Percentiles rank a stretch among this genome's conserved stretches.
Conservation (phyloP, 2,113 vertebrate species). For the Corythornis madagascariensis region DNA sequence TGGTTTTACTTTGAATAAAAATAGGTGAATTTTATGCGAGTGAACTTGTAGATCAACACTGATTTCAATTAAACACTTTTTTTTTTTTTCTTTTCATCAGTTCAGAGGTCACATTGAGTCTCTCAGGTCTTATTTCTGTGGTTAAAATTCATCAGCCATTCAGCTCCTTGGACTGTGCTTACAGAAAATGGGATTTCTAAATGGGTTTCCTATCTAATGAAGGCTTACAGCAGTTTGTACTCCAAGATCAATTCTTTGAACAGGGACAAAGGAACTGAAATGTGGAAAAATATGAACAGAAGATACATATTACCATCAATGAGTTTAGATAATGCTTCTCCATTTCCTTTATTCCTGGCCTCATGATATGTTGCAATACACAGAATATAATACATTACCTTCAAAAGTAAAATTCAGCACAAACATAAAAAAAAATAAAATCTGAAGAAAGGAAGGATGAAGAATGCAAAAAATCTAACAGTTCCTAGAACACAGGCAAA, state of each 20-base stretch:
- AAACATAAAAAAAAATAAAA: background rate
- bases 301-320: background rate
- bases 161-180: background rate
- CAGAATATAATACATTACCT: background rate
- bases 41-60: background rate
- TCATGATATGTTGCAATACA: background rate
- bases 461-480: background rate
- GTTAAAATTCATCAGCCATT: constrained; percentile 12
- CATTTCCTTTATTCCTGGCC: background rate
- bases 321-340: background rate
- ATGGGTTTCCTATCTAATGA: background rate
- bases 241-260: background rate
- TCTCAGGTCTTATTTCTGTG: background rate
- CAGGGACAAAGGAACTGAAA: background rate
- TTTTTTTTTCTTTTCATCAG: background rate
- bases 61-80: background rate
- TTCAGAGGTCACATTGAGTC: background rate
- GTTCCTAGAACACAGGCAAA: background rate
- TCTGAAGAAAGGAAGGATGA: background rate
- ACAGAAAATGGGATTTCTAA: background rate
- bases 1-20: background rate
- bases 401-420: background rate
- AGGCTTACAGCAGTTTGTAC: background rate
- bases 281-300: background rate
- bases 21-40: background rate